Base-by-base conservation (phyloP, 2,113 vertebrate species). In the Archilochus colubris region DNA sequence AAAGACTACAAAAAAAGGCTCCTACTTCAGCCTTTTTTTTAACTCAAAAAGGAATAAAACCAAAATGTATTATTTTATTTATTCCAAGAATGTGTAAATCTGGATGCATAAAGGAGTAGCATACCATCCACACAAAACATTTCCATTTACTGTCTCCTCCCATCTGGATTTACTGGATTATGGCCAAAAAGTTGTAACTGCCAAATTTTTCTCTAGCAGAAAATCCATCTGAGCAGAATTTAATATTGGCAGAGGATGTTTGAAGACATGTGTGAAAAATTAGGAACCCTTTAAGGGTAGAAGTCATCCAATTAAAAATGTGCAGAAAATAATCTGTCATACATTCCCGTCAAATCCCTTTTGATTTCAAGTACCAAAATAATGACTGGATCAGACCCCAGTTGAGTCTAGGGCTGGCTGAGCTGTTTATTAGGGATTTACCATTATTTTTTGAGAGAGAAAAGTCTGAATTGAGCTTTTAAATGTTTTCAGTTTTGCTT, bases 221-320 rank as follows among this genome's bases (percentile, higher is more conserved):
- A 95, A 97, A 96, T 90, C 91, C 95, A 95, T 96, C 91, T 95
- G 93, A 95, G 80, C 88, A 95, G 88, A 88, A 93, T 96, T 83
- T 93, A 93, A n/a, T 93, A 82, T 95, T 96, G 94, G 94, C 95
- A 96, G 86, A 93, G 62, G 40, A 84, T 62, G 30, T 88, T 51
- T 94, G 64, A 92, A 91, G 90, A 94, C 95, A 95, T 95, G 94
- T 96, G 93, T 93, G 94, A 96, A 93, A 97, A 95, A 96, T 96
- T 94, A 97, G 33, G 15, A 79, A 51, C 51, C 43, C 95, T 95
- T 97, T 94, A 92, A 95, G 87, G 51, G 78, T 89, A 94, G 93
- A 87, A 92, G 67, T 85, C 82, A 48, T 81, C 66, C 95, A 94
- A 95, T 95, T 97, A 96, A 94, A 94, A 94, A 90, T 53, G 54